Conservation (phyloP, 2,888 invertebrate species). For the Eupsilia transversa region DNA sequence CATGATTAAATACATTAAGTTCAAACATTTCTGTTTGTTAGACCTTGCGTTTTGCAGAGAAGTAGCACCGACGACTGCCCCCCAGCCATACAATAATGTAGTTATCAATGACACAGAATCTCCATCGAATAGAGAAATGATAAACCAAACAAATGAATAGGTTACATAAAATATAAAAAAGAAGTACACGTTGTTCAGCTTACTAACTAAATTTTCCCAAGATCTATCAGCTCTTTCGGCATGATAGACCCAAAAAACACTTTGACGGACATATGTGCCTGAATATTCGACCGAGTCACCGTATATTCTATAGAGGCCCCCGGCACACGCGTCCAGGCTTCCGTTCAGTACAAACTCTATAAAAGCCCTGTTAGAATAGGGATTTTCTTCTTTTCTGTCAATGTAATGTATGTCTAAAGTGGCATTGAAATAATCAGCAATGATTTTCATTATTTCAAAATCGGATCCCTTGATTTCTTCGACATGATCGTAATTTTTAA, state of each 20-base stretch:
- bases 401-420: conserved; percentile 75
- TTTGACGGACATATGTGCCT: conserved; percentile 79
- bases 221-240: conserved; percentile 75
- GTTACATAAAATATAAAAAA: conserved; percentile 79
- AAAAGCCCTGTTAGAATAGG: conserved; percentile 65
- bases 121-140: conserved; percentile 74
- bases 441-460: conserved; percentile 79
- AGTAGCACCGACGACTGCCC: conserved; percentile 77
- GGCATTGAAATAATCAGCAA: conserved; percentile 78
- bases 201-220: conserved; percentile 77
- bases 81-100: conserved; percentile 78
- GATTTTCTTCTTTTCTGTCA: conserved; percentile 68
- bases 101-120: conserved; percentile 67
- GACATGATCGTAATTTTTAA: conserved; percentile 74
- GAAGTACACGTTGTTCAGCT: conserved; percentile 76
- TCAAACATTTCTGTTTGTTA: conserved; percentile 80
- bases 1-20: conserved; percentile 76
- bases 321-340: conserved; percentile 80
- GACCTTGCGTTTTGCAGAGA: conserved; percentile 75
- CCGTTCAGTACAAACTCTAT: conserved; percentile 77
- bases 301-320: conserved; percentile 80
- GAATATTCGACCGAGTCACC: conserved; percentile 81
- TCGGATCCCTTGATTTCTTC: conserved; percentile 76
- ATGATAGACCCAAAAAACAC: conserved; percentile 79
- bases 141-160: conserved; percentile 75